A percentile compares a stretch with the other conserved stretches of the same genome.
Conservation (phyloP, 2,113 vertebrate genomes). For the Leucoraja erinaceus region DNA sequence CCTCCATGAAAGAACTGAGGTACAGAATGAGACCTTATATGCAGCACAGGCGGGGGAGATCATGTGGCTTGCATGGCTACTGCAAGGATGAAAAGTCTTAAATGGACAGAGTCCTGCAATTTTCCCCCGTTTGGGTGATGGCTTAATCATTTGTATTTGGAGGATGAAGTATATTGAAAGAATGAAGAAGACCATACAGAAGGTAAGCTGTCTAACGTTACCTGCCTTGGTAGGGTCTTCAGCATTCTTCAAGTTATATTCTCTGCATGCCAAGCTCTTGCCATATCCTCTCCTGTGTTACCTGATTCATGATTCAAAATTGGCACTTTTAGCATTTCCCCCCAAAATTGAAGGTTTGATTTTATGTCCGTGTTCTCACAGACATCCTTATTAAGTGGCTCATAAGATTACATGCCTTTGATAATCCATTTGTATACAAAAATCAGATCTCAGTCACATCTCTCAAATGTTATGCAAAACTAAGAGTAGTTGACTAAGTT, state of each 20-base stretch:
- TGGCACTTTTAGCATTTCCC: neutral
- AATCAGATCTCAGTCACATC: neutral
- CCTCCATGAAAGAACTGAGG: constrained; percentile 33
- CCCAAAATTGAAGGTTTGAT: neutral
- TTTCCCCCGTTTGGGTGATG: constrained; percentile 30
- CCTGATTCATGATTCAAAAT: neutral
- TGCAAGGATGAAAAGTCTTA: constrained; percentile 36
- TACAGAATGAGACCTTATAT: constrained; percentile 31
- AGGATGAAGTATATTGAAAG: constrained; percentile 35
- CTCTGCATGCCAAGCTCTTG: constrained; percentile 25
- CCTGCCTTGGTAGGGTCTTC: constrained; percentile 32
- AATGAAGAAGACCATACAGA: constrained; percentile 34
- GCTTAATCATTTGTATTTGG: constrained; percentile 36
- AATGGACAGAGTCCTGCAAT: constrained; percentile 27
- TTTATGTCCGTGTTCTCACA: neutral
- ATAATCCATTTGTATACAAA: neutral
- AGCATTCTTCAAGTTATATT: constrained; percentile 31
- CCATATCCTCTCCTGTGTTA: neutral
- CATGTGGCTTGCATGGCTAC: constrained; percentile 33
- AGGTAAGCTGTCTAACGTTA: constrained; percentile 30
- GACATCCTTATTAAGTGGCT: neutral
- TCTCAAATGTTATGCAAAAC: neutral
- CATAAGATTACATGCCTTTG: neutral
- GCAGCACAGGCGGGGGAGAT: constrained; percentile 32
- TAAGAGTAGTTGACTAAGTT: neutral